Percentiles rank a stretch among this genome's conserved stretches.
Evolutionary conservation across 2,888 invertebrate genomes (phyloP).

Genomic region (Chrysotoxum bicinctum): DNA sequence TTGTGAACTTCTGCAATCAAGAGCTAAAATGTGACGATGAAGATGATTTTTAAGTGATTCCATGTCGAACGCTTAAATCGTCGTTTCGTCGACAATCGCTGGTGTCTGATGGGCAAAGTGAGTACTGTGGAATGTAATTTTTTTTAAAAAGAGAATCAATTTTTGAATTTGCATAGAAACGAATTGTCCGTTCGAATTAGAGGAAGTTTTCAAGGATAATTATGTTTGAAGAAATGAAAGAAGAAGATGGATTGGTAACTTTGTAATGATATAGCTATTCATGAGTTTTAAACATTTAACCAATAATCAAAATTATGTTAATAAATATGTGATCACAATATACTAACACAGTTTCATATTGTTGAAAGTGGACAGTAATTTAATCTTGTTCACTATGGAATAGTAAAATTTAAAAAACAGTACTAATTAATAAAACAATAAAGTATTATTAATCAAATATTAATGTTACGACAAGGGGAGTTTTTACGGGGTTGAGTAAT

Average conservation of each 20-base stretch:
- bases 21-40: slow-evolving; percentile 66
- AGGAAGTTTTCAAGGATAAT: background rate
- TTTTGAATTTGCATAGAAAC: slow-evolving; percentile 11
- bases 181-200: background rate
- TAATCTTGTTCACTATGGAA: no score
- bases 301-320: no score
- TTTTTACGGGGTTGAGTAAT: no score
- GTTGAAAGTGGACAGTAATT: no score
- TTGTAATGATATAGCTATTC: no score
- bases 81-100: slow-evolving; percentile 24
- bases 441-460: no score
- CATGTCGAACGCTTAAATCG: slow-evolving; percentile 54
- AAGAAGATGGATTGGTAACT: background rate
- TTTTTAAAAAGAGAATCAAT: slow-evolving; percentile 43
- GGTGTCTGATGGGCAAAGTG: background rate
- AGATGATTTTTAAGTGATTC: slow-evolving; percentile 70
- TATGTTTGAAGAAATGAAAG: background rate
- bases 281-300: no score
- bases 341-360: no score
- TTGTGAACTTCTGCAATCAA: slow-evolving; percentile 72
- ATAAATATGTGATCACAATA: no score
- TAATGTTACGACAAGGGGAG: no score
- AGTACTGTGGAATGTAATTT: slow-evolving; percentile 40
- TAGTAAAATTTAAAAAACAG: no score
- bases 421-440: no score